A percentile compares a stretch with the other conserved stretches of the same genome.
phyloP scores from a whole-genome alignment of 2,888 invertebrate species.

The Eilema sororculum region DNA sequence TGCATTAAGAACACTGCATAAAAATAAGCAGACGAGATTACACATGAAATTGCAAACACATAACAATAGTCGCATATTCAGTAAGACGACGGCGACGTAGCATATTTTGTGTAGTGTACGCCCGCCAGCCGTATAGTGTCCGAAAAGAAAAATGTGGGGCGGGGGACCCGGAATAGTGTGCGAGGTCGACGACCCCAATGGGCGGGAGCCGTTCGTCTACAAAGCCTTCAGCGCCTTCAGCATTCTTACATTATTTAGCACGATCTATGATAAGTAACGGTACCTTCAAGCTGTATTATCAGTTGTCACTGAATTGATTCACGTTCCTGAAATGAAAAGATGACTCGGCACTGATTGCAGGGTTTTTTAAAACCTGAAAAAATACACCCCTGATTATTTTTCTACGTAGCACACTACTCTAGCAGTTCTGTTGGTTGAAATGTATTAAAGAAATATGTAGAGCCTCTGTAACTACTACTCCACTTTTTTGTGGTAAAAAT shows the following conservation, averaged over 20 bases:
- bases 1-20: conserved; percentile 34
- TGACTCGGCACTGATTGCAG: not conserved
- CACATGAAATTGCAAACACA: conserved; percentile 77
- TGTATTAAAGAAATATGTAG: too few relatives aligned
- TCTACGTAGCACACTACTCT: too few relatives aligned
- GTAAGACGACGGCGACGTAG: conserved; percentile 76
- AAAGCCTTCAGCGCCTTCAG: conserved; percentile 68
- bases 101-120: conserved; percentile 70
- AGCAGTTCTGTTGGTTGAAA: too few relatives aligned
- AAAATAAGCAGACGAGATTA: conserved; percentile 70
- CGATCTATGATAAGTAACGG: conserved; percentile 69
- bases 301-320: conserved; percentile 50
- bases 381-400: conserved; percentile 4
- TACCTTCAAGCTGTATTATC: conserved; percentile 60
- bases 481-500: too few relatives aligned
- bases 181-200: conserved; percentile 75
- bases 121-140: conserved; percentile 75
- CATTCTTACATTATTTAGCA: conserved; percentile 74
- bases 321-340: not conserved
- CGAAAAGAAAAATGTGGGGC: conserved; percentile 84
- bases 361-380: conserved; percentile 21
- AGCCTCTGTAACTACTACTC: too few relatives aligned
- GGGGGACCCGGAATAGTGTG: conserved; percentile 68
- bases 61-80: conserved; percentile 81
- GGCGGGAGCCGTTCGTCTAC: conserved; percentile 59